Percentiles rank a stretch among this genome's conserved stretches.
Conservation (phyloP, 2,797 vertebrate species). For the Hoplostethus mediterraneus region DNA sequence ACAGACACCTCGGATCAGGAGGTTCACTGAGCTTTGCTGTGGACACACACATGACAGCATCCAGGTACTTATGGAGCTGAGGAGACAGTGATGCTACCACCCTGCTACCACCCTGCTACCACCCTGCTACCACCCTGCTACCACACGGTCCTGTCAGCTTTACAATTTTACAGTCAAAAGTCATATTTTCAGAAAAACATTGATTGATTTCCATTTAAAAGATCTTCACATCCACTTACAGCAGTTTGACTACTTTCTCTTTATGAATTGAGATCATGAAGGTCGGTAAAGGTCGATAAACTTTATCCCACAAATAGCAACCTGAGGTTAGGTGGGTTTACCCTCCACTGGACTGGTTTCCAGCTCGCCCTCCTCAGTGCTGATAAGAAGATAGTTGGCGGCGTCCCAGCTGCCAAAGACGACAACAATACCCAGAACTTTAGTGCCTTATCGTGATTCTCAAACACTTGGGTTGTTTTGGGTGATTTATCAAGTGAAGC, state of each 20-base stretch:
- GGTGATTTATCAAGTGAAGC: conserved; percentile 59
- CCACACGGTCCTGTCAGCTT: too few relatives aligned
- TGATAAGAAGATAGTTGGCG: conserved; percentile 75
- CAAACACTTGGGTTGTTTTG: conserved; percentile 57
- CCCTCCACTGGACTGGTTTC: conserved; percentile 60
- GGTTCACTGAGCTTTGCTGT: not conserved
- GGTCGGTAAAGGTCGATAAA: not conserved
- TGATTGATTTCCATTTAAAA: too few relatives aligned
- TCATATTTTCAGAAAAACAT: too few relatives aligned
- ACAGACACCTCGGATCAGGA: conserved; percentile 52
- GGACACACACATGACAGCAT: not conserved
- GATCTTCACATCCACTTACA: too few relatives aligned
- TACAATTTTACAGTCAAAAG: too few relatives aligned
- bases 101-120: too few relatives aligned
- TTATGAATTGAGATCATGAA: not conserved
- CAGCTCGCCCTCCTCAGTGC: conserved; percentile 56
- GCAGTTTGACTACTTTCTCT: not conserved
- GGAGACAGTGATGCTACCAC: too few relatives aligned
- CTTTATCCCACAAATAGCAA: conserved; percentile 10
- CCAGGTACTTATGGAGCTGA: not conserved
- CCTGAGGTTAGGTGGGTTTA: conserved; percentile 45
- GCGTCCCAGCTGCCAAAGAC: conserved; percentile 60
- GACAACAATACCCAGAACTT: conserved; percentile 63
- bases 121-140: too few relatives aligned
- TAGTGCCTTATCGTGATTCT: conserved; percentile 54